Evolutionary conservation across 2,797 vertebrate genomes (phyloP).

Genomic region (Aulostomus chinensis): DNA sequence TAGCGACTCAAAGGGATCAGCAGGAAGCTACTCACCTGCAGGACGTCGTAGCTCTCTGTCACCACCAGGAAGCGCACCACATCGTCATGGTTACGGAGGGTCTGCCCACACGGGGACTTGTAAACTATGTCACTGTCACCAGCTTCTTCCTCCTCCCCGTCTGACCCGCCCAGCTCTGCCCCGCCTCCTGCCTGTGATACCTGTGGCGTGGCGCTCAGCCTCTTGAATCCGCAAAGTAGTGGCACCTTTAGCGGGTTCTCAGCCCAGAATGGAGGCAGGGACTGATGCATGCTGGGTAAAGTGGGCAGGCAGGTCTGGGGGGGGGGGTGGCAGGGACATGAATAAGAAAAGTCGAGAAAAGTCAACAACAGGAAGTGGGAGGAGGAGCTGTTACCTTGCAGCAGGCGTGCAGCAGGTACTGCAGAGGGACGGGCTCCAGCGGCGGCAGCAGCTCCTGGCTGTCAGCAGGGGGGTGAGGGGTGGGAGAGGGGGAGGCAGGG

Average conservation of each 20-base stretch:
- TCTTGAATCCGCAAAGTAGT: slow-evolving; percentile 84
- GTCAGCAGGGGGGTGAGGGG: slow-evolving; percentile 28
- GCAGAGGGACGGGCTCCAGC: slow-evolving; percentile 19
- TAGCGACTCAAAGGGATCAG: too few species aligned
- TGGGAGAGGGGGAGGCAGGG: not conserved
- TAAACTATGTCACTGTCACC: slow-evolving; percentile 80
- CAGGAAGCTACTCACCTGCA: slow-evolving; percentile 71
- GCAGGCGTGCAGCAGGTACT: slow-evolving; percentile 74
- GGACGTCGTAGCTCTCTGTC: slow-evolving; percentile 79
- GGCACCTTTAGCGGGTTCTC: slow-evolving; percentile 90
- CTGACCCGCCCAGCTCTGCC: not conserved
- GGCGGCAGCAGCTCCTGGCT: slow-evolving; percentile 50
- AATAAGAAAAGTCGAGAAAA: too few species aligned
- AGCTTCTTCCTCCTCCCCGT: not conserved
- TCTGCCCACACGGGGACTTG: slow-evolving; percentile 88
- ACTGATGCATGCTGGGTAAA: slow-evolving; percentile 64
- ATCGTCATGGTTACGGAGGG: slow-evolving; percentile 82
- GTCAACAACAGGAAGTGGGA: not conserved
- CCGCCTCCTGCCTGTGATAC: slow-evolving; percentile 17
- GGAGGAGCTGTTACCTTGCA: slow-evolving; percentile 33
- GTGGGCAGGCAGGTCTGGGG: slow-evolving; percentile 58
- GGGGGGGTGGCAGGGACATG: not conserved
- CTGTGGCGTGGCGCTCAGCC: slow-evolving; percentile 73
- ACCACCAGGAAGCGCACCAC: slow-evolving; percentile 84
- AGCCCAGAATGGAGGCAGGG: slow-evolving; percentile 63